Evolutionary conservation across 1,140 invertebrate species (phyloP).

Genomic region (Eupristina koningsbergeri): DNA sequence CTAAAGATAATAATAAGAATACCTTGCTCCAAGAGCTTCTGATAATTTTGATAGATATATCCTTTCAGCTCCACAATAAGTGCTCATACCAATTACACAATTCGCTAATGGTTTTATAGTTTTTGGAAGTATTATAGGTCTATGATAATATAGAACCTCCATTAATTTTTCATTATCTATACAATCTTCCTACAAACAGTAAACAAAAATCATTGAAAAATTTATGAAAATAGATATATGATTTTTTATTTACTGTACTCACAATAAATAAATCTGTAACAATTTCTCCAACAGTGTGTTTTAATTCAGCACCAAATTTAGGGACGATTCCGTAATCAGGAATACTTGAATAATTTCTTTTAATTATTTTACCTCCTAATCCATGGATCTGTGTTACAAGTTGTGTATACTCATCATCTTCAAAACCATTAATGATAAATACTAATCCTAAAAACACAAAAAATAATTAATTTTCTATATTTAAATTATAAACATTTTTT

Average conservation of each 20-base stretch:
- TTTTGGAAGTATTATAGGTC: constrained; percentile 73
- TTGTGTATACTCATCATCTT: constrained; percentile 66
- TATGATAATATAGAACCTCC: constrained; percentile 78
- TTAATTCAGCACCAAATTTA: constrained; percentile 61
- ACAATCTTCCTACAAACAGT: constrained; percentile 75
- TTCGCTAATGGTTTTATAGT: constrained; percentile 76
- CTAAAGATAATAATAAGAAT: constrained; percentile 3
- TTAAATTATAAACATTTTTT: background rate
- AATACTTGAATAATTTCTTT: constrained; percentile 68
- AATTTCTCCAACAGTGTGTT: constrained; percentile 71
- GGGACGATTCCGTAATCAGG: constrained; percentile 77
- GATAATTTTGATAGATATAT: constrained; percentile 81
- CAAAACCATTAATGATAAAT: constrained; percentile 70
- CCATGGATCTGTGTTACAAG: constrained; percentile 67
- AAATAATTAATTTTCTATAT: background rate
- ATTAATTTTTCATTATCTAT: constrained; percentile 76
- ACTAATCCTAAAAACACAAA: constrained; percentile 61
- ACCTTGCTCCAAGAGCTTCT: constrained; percentile 81
- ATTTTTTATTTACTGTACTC: constrained; percentile 52
- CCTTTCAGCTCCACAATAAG: constrained; percentile 81
- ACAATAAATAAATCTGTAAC: constrained; percentile 77
- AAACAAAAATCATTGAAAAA: constrained; percentile 49
- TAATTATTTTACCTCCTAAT: constrained; percentile 72
- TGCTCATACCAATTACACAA: constrained; percentile 85
- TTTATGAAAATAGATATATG: background rate